Evolutionary conservation across 2,888 invertebrate species (phyloP).

Genomic region (Aromia moschata): DNA sequence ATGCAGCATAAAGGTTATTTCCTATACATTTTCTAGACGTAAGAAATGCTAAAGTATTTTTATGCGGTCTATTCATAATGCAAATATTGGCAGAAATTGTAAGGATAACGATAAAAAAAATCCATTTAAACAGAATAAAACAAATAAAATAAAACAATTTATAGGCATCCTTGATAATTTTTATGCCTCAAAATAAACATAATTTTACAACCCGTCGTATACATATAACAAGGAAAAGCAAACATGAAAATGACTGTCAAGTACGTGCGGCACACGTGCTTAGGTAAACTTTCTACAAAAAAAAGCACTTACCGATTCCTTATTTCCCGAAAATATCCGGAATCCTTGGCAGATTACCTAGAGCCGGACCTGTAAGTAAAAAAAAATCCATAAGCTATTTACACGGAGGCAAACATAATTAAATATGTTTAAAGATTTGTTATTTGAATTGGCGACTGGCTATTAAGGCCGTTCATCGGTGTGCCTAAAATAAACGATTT

Average conservation of each 20-base stretch:
- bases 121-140: not conserved
- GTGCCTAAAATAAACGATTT: not conserved
- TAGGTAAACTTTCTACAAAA: too few relatives aligned
- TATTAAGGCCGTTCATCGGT: too few relatives aligned
- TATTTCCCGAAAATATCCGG: conserved; percentile 9
- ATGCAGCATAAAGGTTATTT: too few relatives aligned
- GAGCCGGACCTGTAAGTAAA: conserved; percentile 1
- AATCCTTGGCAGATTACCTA: conserved; percentile 1
- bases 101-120: not conserved
- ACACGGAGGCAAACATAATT: not conserved
- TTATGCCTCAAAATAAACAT: not conserved
- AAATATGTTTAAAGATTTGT: too few relatives aligned
- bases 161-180: conserved; percentile 6
- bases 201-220: not conserved
- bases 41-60: too few relatives aligned
- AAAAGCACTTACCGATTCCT: conserved; percentile 1
- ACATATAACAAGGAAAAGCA: not conserved
- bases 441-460: not conserved
- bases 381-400: not conserved
- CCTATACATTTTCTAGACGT: too few relatives aligned
- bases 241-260: not conserved
- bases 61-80: too few relatives aligned
- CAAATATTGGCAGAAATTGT: not conserved
- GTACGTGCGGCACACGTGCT: not conserved
- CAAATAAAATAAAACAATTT: not conserved